Conservation (phyloP, 1,140 invertebrate species). For the Megathymus violae region DNA sequence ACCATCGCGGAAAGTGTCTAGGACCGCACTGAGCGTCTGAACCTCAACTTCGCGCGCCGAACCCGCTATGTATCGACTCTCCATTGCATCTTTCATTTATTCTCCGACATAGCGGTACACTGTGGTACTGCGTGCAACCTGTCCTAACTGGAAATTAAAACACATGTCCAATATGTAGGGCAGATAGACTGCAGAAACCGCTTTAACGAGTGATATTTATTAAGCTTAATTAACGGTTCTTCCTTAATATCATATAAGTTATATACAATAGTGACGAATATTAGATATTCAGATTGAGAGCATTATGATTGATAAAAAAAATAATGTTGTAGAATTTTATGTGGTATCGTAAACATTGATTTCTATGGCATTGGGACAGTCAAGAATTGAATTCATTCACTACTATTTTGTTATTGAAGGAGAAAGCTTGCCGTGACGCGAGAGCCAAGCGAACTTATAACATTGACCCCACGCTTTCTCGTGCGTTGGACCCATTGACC, state of each 20-base stretch:
- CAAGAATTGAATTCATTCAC: neutral
- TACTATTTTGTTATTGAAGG: slow-evolving; percentile 7
- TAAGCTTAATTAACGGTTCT: slow-evolving; percentile 6
- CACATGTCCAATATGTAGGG: slow-evolving; percentile 48
- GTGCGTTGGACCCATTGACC: slow-evolving; percentile 35
- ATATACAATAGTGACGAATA: neutral
- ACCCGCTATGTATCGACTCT: slow-evolving; percentile 68
- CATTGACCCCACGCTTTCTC: slow-evolving; percentile 2
- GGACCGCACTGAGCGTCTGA: slow-evolving; percentile 68
- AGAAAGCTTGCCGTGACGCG: slow-evolving; percentile 1
- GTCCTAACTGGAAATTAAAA: slow-evolving; percentile 67
- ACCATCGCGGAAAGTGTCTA: slow-evolving; percentile 70
- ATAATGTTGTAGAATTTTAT: too few relatives aligned
- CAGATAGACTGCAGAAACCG: slow-evolving; percentile 40
- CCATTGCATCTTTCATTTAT: slow-evolving; percentile 82
- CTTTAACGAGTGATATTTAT: slow-evolving; percentile 9
- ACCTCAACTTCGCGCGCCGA: slow-evolving; percentile 48
- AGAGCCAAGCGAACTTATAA: slow-evolving; percentile 22
- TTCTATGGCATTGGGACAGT: neutral
- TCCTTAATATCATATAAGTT: neutral
- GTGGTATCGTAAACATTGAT: too few relatives aligned
- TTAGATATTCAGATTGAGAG: too few relatives aligned
- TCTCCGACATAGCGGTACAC: slow-evolving; percentile 79
- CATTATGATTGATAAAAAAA: too few relatives aligned
- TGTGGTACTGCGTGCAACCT: slow-evolving; percentile 53